Evolutionary conservation across 2,113 vertebrate genomes (phyloP).

Genomic region (Pipa parva): DNA sequence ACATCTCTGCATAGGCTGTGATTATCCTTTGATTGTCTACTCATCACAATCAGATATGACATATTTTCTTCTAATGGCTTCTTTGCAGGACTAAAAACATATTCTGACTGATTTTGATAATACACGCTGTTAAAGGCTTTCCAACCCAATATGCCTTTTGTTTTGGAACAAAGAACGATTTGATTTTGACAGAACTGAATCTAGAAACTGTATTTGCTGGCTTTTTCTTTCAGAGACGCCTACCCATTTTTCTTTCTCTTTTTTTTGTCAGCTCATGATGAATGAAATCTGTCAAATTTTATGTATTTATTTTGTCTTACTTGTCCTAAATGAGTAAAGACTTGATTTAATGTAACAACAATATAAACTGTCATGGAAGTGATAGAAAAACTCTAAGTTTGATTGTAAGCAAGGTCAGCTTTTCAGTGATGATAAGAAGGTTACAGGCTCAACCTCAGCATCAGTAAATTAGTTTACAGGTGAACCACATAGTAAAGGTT

Average conservation of each 20-base stretch:
- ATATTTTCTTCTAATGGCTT: neutral
- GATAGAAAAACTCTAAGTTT: constrained; percentile 14
- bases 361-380: constrained; percentile 33
- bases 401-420: constrained; percentile 28
- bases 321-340: constrained; percentile 26
- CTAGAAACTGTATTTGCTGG: constrained; percentile 1
- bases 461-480: constrained; percentile 19
- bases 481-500: neutral
- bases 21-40: constrained; percentile 12
- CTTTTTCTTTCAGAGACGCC: neutral
- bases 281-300: constrained; percentile 35
- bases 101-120: constrained; percentile 23
- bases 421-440: constrained; percentile 25
- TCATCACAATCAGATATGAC: constrained; percentile 11
- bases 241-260: constrained; percentile 19
- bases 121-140: constrained; percentile 10
- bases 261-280: too few relatives aligned
- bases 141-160: neutral
- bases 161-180: constrained; percentile 16
- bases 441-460: neutral
- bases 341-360: constrained; percentile 35
- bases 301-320: constrained; percentile 28
- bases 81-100: constrained; percentile 4
- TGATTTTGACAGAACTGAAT: constrained; percentile 9
- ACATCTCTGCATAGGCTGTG: neutral